Evolutionary conservation across 2,113 vertebrate genomes (phyloP), one percentile per base, ranked within the genome.

Genomic region (Chloebia gouldiae): DNA sequence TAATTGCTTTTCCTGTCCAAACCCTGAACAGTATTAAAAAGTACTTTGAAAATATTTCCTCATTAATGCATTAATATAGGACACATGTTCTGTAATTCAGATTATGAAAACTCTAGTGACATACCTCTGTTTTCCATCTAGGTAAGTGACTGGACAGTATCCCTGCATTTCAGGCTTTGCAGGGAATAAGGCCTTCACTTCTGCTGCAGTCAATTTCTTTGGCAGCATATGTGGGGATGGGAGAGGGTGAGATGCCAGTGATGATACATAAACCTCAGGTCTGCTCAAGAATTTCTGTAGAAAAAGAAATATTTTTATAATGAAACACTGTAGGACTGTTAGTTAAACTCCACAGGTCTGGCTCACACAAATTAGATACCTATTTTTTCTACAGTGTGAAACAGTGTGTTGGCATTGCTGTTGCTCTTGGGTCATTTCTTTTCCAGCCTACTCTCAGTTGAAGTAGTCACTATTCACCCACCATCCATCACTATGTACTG

Each of bases 101-200:
- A 14, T 57, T 8, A 51, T 50, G 50, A 39, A 2, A 24, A 79
- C 33, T n/a, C 40, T 5, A 14, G 45, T 40, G 45, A 56, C 86
- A 90, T 98, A 99, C 99, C 98, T 99, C 91, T 98, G 98, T 31
- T 98, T 98, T 71, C 99, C 99, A 49, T 99, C 99, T 86, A 98
- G 89, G 81, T 98, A 99, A 65, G 99, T 99, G 91, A 99, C 98
- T 15, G 99, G 98, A 88, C 99, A 99, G 95, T 98, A 99, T 63
- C 99, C 99, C 80, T 98, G 98, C 97, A 99, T 97, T 95, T 99
- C 98, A 28, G 98, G 98, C 63, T 98, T 98, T 86, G 95, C 88
- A 57, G 99, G 99, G 94, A 99, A 99, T 61, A 83, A 97, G 56
- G 97, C 96, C 94, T 98, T 99, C 84, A 99, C 97, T 93, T 99